Conservation (phyloP, 1,140 invertebrate genomes). For the Aphidius ervi region DNA sequence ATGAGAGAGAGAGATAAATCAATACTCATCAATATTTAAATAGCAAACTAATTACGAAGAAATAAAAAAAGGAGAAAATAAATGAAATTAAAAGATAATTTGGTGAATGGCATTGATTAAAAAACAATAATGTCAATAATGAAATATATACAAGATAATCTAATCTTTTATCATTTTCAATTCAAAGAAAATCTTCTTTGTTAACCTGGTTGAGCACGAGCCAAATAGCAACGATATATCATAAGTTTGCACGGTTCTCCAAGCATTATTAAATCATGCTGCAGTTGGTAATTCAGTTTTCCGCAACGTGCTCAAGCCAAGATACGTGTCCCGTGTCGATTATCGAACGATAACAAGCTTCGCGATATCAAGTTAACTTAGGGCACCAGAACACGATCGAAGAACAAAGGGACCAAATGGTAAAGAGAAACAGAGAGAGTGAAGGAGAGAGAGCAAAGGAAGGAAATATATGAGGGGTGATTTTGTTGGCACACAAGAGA, state of each 20-base stretch:
- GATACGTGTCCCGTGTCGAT: constrained; percentile 43
- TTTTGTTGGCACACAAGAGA: not conserved
- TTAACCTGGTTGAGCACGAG: constrained; percentile 25
- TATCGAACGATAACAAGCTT: constrained; percentile 38
- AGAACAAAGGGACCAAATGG: not conserved
- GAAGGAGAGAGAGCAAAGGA: not conserved
- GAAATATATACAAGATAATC: too few species aligned
- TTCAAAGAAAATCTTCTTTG: too few species aligned
- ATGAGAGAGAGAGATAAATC: too few species aligned
- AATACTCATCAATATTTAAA: too few species aligned
- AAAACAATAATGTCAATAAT: too few species aligned
- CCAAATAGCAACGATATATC: constrained; percentile 42
- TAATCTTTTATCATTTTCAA: too few species aligned
- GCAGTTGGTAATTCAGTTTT: constrained; percentile 46
- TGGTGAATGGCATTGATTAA: too few species aligned
- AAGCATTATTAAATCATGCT: constrained; percentile 44
- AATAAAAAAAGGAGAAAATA: too few species aligned
- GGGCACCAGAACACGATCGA: not conserved
- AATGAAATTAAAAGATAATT: too few species aligned
- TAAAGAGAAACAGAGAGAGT: not conserved
- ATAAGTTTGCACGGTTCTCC: constrained; percentile 17
- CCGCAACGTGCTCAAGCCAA: constrained; percentile 33
- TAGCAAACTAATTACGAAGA: too few species aligned
- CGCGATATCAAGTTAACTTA: constrained; percentile 16
- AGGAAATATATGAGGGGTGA: not conserved